These are phyloP conservation scores for Bilobella aurantiaca DNA, from an alignment of 1,140 invertebrate species.

Conservation along the genomic window DNA sequence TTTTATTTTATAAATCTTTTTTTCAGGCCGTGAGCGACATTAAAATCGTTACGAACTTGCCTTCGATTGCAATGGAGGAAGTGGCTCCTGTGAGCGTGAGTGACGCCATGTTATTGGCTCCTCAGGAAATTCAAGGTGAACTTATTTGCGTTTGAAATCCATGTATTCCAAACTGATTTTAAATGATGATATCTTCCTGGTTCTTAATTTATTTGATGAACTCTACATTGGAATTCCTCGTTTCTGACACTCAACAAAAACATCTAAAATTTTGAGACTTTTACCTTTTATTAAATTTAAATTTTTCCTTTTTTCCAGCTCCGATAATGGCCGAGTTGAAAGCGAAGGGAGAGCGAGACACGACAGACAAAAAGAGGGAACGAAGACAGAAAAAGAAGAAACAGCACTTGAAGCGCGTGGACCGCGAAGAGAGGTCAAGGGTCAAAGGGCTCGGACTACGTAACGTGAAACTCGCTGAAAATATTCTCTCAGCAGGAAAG, in stretches of 20 bases:
- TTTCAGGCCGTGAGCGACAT: constrained; percentile 65
- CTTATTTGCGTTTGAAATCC: background rate
- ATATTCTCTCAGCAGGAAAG: constrained; percentile 49
- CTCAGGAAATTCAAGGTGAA: constrained; percentile 79
- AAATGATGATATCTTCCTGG: constrained; percentile 24
- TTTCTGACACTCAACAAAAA: constrained; percentile 18
- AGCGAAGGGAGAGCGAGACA: constrained; percentile 65
- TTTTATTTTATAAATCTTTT: constrained; percentile 5
- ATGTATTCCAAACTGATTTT: background rate
- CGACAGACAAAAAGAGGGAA: constrained; percentile 81
- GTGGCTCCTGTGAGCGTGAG: constrained; percentile 77
- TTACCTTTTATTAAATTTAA: background rate
- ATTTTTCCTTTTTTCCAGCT: constrained; percentile 42
- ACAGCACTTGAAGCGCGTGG: constrained; percentile 50
- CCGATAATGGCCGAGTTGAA: constrained; percentile 67
- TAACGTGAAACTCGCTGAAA: constrained; percentile 51
- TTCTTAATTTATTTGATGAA: constrained; percentile 17
- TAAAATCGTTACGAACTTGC: constrained; percentile 81
- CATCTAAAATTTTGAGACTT: background rate
- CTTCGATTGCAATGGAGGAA: constrained; percentile 88
- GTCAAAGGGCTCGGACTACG: constrained; percentile 42
- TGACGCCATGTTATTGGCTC: constrained; percentile 76
- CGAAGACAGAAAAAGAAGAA: constrained; percentile 73
- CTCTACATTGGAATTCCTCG: constrained; percentile 28
- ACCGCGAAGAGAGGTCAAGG: constrained; percentile 47